Base-by-base conservation (phyloP, 2,888 invertebrate species). In the Cremastinae sp. region DNA sequence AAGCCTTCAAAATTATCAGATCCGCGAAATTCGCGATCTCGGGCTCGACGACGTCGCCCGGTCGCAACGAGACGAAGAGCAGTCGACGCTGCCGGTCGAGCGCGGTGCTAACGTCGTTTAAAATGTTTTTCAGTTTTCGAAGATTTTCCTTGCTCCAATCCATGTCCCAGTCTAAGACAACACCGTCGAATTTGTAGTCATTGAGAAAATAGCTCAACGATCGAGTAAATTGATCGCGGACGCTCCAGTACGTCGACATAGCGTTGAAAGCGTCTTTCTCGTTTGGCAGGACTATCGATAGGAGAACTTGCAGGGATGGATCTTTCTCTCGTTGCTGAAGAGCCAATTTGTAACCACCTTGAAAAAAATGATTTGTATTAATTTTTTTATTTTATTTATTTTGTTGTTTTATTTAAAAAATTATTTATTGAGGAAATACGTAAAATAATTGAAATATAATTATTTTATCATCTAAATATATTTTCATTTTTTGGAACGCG, bases 121-220 rank as follows among this genome's bases (percentile, higher is more conserved):
- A 89, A 3, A 91, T 87, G 28, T 91, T 87, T 20, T 92, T 91
- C 45, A 93, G 85, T 91, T 93, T 86, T 92, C 93, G 56, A 89
- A 90, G 28, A 28, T 28, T 28, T 2, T 28, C 28, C 28, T 5
- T 28, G 28, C 5, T 51, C 80, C 85, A 76, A 20, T 55, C 87
- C 84, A 9, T 90, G 89, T 64, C 90, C 91, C 80, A 96, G 82
- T 96, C 94, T 2, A 96, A 90, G 84, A 96, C 96, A 9, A 96
- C 90, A 0, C 97, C 97, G 86, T 97, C 96, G 83, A 97, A 96
- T 70, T 93, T 92, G 81, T 95, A 92, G 71, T 93, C 91, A 70
- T 92, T 91, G 58, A 96, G 86, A 83, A 95, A 94, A 49, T 90
- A 90, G 0, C 95, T 86, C 0, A 94, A 92, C 45, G 95, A 94